phyloP scores from a whole-genome alignment of 92 coral and sea anemone genomes.

The Umimayanthus kanabou region DNA sequence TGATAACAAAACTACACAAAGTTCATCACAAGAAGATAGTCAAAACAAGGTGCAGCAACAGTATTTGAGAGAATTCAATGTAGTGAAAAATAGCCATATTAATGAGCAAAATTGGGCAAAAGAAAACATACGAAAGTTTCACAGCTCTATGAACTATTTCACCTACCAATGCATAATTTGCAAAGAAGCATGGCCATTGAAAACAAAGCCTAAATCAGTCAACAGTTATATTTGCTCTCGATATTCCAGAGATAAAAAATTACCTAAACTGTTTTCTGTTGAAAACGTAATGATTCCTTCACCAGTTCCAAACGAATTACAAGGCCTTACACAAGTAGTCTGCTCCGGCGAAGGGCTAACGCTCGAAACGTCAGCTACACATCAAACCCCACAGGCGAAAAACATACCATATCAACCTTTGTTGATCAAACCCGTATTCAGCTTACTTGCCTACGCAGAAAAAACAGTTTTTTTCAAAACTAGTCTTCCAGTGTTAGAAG shows the following conservation, averaged over 20 bases:
- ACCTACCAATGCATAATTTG: conserved; percentile 47
- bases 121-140: conserved; percentile 50
- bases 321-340: conserved; percentile 50
- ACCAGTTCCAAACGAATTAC: conserved; percentile 41
- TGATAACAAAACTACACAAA: too few relatives aligned
- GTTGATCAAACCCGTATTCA: too few relatives aligned
- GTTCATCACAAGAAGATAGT: too few relatives aligned
- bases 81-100: not conserved
- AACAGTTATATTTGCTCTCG: conserved; percentile 20
- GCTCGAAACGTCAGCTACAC: too few relatives aligned
- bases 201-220: not conserved
- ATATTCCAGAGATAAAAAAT: conserved; percentile 40
- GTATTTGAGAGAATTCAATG: too few relatives aligned
- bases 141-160: conserved; percentile 48
- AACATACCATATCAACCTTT: too few relatives aligned
- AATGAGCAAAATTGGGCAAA: conserved; percentile 54
- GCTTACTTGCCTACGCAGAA: too few relatives aligned
- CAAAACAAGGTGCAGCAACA: too few relatives aligned
- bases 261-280: conserved; percentile 37
- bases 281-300: conserved; percentile 33
- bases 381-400: too few relatives aligned
- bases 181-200: conserved; percentile 52
- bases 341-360: too few relatives aligned
- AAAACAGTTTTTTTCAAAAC: too few relatives aligned
- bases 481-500: too few relatives aligned